Conservation (phyloP, 2,113 vertebrate species). For the Rhinolophus sinicus region DNA sequence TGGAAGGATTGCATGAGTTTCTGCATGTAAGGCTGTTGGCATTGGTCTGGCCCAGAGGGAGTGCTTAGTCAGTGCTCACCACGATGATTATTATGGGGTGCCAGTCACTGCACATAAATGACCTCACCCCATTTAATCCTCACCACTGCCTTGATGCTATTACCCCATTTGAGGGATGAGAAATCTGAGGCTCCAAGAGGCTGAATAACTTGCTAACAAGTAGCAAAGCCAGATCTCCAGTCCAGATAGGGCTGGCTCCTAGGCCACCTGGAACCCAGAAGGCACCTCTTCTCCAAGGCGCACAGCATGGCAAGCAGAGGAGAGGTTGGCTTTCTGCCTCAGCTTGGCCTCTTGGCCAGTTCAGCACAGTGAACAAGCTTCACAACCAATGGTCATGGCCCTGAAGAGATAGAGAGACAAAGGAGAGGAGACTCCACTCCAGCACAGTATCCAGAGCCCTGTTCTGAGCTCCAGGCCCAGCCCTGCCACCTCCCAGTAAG, state of each 20-base stretch:
- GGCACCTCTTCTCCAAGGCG: neutral
- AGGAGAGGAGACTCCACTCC: fast-evolving
- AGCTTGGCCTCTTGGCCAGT: neutral
- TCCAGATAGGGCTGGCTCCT: neutral
- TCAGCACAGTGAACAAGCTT: fast-evolving
- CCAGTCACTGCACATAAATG: neutral
- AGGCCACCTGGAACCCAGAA: neutral
- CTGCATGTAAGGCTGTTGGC: fast-evolving
- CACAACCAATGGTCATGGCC: fast-evolving
- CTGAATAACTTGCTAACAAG: neutral
- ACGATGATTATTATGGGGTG: fast-evolving
- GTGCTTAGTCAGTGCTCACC: fast-evolving
- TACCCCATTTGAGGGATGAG: constrained; percentile 10
- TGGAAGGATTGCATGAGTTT: neutral
- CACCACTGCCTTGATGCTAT: neutral
- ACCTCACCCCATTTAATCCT: neutral
- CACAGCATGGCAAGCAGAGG: neutral
- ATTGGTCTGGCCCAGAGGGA: neutral
- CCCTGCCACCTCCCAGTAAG: neutral
- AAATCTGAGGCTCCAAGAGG: neutral
- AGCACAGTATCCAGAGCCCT: fast-evolving
- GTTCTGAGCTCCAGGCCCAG: neutral
- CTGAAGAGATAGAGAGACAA: neutral
- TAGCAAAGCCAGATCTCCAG: neutral
- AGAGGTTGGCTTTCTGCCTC: neutral